A percentile compares a stretch with the other conserved stretches of the same genome.
Evolutionary conservation across 2,888 invertebrate species (phyloP).

Genomic region (Scrobipalpa atriplicella): DNA sequence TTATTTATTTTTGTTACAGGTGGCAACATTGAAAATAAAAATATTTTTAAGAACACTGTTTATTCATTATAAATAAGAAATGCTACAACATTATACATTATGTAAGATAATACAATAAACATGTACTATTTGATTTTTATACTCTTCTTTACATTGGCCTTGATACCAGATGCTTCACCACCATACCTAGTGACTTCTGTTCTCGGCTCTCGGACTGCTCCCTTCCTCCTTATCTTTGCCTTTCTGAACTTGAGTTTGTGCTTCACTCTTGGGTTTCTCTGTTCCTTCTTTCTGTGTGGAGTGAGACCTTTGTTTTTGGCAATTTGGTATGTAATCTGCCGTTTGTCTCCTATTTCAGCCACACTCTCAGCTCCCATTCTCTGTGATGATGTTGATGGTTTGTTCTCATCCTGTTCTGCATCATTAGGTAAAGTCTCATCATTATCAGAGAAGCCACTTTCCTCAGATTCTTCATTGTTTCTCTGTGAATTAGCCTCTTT

Average conservation of each 20-base stretch:
- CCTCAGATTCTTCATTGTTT: constrained; percentile 66
- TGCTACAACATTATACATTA: constrained; percentile 45
- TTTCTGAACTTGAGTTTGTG: constrained; percentile 96
- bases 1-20: constrained; percentile 58
- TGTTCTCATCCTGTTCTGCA: constrained; percentile 56
- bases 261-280: constrained; percentile 97
- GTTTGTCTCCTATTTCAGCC: constrained; percentile 81
- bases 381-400: constrained; percentile 62
- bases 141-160: constrained; percentile 93
- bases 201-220: constrained; percentile 93
- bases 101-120: constrained; percentile 43
- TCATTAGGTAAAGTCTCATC: constrained; percentile 57
- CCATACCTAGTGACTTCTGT: constrained; percentile 92
- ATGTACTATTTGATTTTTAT: constrained; percentile 89
- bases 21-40: constrained; percentile 71
- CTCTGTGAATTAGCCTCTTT: constrained; percentile 43
- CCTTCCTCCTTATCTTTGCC: constrained; percentile 95
- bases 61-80: constrained; percentile 52
- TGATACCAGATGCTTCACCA: constrained; percentile 97
- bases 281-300: constrained; percentile 94
- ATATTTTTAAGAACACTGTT: constrained; percentile 31
- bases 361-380: constrained; percentile 50
- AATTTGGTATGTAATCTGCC: constrained; percentile 96
- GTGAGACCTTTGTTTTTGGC: constrained; percentile 98
- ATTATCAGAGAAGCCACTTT: constrained; percentile 75